Base-by-base conservation (phyloP, 2,888 invertebrate species). In the Aphidius colemani region DNA sequence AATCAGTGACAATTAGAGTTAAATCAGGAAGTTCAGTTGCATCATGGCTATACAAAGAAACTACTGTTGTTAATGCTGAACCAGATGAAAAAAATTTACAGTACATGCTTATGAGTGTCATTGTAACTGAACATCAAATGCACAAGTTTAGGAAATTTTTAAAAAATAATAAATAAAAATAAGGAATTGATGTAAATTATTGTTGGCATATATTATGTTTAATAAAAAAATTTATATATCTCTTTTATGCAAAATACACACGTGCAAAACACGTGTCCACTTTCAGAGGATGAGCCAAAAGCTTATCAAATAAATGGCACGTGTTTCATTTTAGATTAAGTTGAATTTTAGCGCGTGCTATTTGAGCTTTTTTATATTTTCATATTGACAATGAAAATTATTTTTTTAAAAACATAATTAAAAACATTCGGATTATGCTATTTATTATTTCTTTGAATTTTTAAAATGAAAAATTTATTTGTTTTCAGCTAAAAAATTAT, bases 41-140 rank as follows among this genome's bases (percentile, higher is more conserved):
- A 74, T 81, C 85, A 0, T 91, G 90, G 90, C 76, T 91, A 30
- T 87, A 88, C 70, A 88, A 88, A 74, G 86, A 90, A 76, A 83
- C 88, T 0, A 86, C 88, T 1, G 88, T 91, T 4, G 82, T 84
- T 3, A 76, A 83, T 11, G 82, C 84, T 2, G 74, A 77, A 45
- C 83, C 85, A 5, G 88, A 88, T 78, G 75, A 82, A 1, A 72
- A 82, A 7, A 79, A 88, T 76, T 72, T 79, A 3, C 85, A 89
- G 69, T 84, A 83, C 67, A 79, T 88, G 59, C 77, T 88, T 13
- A 79, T 89, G 65, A 83, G 86, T 69, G 86, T 88, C 4, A 82
- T 89, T 10, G 86, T 89, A 55, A 86, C 87, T 6, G 80, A 85
- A 53, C 74, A 82, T 3, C 83, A 84, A 64, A 78, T 89, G 66